A percentile compares a stretch with the other conserved stretches of the same genome.
Conservation (phyloP, 2,113 vertebrate species). For the Microcebus murinus region DNA sequence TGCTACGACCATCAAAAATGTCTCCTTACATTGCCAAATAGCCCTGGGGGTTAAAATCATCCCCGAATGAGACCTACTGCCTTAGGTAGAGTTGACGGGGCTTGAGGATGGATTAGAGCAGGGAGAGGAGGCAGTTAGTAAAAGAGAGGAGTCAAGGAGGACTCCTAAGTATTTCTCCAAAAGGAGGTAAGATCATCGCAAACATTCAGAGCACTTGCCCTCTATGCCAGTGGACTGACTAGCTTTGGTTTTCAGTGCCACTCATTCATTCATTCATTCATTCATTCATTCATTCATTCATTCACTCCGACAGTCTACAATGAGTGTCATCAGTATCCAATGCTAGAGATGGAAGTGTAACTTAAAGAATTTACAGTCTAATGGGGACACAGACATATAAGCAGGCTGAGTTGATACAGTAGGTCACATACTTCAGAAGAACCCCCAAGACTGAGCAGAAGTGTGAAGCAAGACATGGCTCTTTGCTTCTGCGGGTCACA, state of each 20-base stretch:
- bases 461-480: neutral
- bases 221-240: neutral
- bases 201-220: neutral
- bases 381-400: neutral
- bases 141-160: neutral
- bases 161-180: rapidly evolving
- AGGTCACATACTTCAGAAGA: neutral
- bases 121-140: neutral
- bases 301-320: neutral
- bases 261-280: neutral
- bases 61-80: neutral
- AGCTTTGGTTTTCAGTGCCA: neutral
- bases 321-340: neutral
- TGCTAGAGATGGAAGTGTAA: rapidly evolving
- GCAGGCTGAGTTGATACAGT: rapidly evolving
- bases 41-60: neutral
- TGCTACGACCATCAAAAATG: neutral
- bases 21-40: neutral
- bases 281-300: neutral
- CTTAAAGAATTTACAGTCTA: rapidly evolving
- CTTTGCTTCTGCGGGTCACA: neutral
- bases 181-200: neutral
- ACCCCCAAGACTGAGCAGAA: neutral
- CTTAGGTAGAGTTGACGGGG: neutral
- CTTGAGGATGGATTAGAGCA: neutral